Conservation (phyloP, 2,888 invertebrate genomes). For the Macrophya annulata region DNA sequence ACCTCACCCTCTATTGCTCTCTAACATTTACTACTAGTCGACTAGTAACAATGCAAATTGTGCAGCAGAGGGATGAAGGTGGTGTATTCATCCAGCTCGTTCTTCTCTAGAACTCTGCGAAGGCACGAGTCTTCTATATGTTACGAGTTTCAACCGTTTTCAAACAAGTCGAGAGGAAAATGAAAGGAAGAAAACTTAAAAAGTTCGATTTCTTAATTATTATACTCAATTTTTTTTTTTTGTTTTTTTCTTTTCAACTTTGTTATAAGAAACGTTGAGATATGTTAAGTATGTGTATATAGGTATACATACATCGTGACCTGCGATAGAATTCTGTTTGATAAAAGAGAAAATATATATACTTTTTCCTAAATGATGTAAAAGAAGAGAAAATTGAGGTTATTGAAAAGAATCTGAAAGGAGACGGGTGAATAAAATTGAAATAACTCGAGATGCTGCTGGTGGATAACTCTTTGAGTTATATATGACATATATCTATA, state of each 20-base stretch:
- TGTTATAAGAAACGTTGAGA: no score
- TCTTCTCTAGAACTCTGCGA: background rate
- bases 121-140: background rate
- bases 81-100: background rate
- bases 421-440: background rate
- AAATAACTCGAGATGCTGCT: background rate
- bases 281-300: background rate
- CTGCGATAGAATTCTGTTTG: background rate
- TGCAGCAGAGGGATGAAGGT: background rate
- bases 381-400: background rate
- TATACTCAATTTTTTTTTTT: background rate
- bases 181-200: background rate
- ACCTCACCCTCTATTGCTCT: background rate
- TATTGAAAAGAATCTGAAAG: background rate
- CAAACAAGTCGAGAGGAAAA: background rate
- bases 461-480: background rate
- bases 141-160: background rate
- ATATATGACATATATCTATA: background rate
- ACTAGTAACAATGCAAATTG: slow-evolving; percentile 11
- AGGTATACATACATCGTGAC: background rate
- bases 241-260: background rate
- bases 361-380: no score
- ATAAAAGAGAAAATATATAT: background rate
- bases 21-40: slow-evolving; percentile 5
- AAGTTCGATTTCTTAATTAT: background rate